These are phyloP conservation scores for Parauchenoglanis punctatus DNA, from an alignment of 2,797 vertebrate species.

Conservation along the genomic window DNA sequence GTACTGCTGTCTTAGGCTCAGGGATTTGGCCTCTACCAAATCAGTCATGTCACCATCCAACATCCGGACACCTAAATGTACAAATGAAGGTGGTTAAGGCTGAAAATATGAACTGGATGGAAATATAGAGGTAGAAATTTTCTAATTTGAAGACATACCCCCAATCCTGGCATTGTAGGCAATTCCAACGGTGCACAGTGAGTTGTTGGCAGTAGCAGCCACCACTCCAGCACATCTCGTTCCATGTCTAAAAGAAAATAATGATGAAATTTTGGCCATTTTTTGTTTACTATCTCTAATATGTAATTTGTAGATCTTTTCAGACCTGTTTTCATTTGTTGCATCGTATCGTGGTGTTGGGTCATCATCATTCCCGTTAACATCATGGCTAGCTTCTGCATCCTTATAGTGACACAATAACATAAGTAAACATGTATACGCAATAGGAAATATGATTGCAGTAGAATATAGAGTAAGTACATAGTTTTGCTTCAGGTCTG, in stretches of 20 bases:
- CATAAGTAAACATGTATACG: slow-evolving; percentile 26
- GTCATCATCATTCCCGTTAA: slow-evolving; percentile 87
- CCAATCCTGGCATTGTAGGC: slow-evolving; percentile 91
- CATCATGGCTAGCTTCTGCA: slow-evolving; percentile 88
- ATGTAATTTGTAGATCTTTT: background rate
- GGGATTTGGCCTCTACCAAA: slow-evolving; percentile 89
- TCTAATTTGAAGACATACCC: slow-evolving; percentile 74
- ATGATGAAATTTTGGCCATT: background rate
- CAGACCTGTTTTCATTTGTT: slow-evolving; percentile 86
- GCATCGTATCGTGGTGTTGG: slow-evolving; percentile 86
- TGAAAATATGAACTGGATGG: background rate
- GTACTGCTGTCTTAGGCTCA: slow-evolving; percentile 88
- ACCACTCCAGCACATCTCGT: slow-evolving; percentile 94
- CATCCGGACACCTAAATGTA: slow-evolving; percentile 87
- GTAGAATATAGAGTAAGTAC: slow-evolving; percentile 77
- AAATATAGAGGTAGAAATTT: background rate
- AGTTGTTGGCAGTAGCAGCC: slow-evolving; percentile 91
- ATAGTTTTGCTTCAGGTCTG: slow-evolving; percentile 93
- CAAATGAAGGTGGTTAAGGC: background rate
- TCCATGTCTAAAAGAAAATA: slow-evolving; percentile 83
- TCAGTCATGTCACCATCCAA: slow-evolving; percentile 94
- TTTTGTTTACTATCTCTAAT: background rate
- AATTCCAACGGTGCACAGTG: slow-evolving; percentile 89
- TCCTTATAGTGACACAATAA: slow-evolving; percentile 78
- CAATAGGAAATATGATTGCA: slow-evolving; percentile 34